phyloP scores from a whole-genome alignment of 1,140 invertebrate species.

The Mamestra configurata region DNA sequence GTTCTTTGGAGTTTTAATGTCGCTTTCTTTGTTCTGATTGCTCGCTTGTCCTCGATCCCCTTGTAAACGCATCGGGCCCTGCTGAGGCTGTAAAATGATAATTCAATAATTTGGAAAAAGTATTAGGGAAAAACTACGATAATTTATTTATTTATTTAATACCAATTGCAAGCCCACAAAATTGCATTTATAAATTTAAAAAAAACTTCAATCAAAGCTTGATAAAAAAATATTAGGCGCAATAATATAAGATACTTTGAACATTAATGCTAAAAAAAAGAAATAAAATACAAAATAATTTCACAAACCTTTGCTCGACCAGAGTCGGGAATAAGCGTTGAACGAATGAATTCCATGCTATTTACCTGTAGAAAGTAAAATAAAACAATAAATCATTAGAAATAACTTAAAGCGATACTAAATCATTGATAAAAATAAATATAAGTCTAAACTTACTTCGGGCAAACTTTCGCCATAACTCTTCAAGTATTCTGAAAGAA shows the following conservation, averaged over 20 bases:
- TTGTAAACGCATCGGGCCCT: neutral
- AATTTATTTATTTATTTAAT: too few species aligned
- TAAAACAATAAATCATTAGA: neutral
- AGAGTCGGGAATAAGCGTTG: constrained; percentile 64
- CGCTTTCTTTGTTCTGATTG: neutral
- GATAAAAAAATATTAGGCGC: too few species aligned
- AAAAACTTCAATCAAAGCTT: too few species aligned
- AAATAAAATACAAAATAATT: neutral
- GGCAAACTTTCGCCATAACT: constrained; percentile 58
- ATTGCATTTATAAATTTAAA: too few species aligned
- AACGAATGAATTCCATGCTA: constrained; percentile 60
- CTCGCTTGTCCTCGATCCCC: neutral
- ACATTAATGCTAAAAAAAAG: too few species aligned
- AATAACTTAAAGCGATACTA: neutral
- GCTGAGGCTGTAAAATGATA: neutral
- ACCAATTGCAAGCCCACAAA: too few species aligned
- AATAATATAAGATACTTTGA: too few species aligned
- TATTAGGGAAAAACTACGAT: too few species aligned
- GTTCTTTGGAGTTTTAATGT: constrained; percentile 9
- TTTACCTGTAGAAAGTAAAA: constrained; percentile 55
- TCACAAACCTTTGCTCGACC: constrained; percentile 64
- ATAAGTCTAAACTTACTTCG: constrained; percentile 51
- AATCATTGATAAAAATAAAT: neutral
- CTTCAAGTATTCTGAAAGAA: constrained; percentile 66
- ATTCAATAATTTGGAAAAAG: neutral